Evolutionary conservation across 2,888 invertebrate genomes (phyloP).

Genomic region (Didymodactylos carnosus): DNA sequence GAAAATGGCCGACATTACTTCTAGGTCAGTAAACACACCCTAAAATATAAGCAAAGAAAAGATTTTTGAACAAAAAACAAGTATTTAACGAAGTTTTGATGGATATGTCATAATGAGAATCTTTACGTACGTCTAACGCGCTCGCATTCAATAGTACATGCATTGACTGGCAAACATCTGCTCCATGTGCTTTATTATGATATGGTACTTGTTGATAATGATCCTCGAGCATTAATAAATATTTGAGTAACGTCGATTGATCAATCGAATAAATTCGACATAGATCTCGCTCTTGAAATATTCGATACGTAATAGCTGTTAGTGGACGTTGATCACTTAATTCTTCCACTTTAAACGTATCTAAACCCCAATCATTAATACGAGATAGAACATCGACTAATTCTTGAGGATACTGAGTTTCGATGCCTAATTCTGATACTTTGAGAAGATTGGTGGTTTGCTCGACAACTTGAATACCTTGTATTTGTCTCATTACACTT

Average conservation of each 20-base stretch:
- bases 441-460: neutral
- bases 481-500: neutral
- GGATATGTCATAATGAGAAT: too few relatives aligned
- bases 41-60: conserved; percentile 21
- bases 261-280: conserved; percentile 79
- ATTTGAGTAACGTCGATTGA: conserved; percentile 76
- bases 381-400: conserved; percentile 53
- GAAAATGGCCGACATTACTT: conserved; percentile 82
- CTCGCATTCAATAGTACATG: conserved; percentile 85
- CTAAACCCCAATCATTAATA: conserved; percentile 96
- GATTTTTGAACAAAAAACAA: neutral
- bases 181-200: conserved; percentile 93
- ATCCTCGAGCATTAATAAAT: conserved; percentile 89
- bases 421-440: neutral
- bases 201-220: conserved; percentile 96
- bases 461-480: neutral
- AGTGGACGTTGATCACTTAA: conserved; percentile 73
- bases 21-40: conserved; percentile 88
- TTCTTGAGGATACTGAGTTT: neutral
- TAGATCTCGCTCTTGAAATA: conserved; percentile 63
- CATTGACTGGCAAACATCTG: conserved; percentile 91
- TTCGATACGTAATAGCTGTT: conserved; percentile 78
- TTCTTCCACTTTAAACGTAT: conserved; percentile 85
- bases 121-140: conserved; percentile 54
- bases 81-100: too few relatives aligned